Evolutionary conservation across 1,140 invertebrate genomes (phyloP), one percentile per base, ranked within the genome.

Genomic region (Drosophila pectinifera): DNA sequence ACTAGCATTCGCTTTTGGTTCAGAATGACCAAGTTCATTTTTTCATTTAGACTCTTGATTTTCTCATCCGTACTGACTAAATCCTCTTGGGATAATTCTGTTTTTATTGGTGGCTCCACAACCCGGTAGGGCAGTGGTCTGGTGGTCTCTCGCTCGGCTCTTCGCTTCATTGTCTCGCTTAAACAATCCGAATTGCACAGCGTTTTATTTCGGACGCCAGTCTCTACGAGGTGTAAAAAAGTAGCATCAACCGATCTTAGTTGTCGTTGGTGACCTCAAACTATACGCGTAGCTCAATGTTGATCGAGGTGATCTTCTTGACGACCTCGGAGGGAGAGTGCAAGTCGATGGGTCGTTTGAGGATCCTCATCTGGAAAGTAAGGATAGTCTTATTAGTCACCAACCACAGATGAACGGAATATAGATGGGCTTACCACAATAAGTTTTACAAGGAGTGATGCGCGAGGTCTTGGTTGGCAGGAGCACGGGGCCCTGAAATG

Each of bases 231-330:
- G 42, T 68, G 41, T 68, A 73, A 48, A 70, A 65, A 61, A 51
- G 34, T 14, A 22, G 55, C 64, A 53, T 72, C 22, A 36, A 55
- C 73, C 62, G 54, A 31, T 67, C 54, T 86, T 92, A 92, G 99
- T n/a, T n/a, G n/a, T n/a, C n/a, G n/a, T n/a, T n/a, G n/a, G n/a
- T n/a, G n/a, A n/a, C n/a, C n/a, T n/a, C n/a, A n/a, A n/a, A n/a
- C n/a, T n/a, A n/a, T n/a, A n/a, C n/a, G n/a, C n/a, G n/a, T n/a
- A n/a, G 98, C 93, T 99, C 98, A 88, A 99, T 99, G 91, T 97
- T 98, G 93, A 99, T 99, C 63, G 98, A 98, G 34, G 99, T 99
- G 93, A 99, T 99, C 93, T 99, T 98, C 93, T 99, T 99, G 4
- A 99, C 98, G 91, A 99, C 98, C 94, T 99, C 99, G 42, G 98